Evolutionary conservation across 2,113 vertebrate species (phyloP).

Genomic region (Lynx canadensis): DNA sequence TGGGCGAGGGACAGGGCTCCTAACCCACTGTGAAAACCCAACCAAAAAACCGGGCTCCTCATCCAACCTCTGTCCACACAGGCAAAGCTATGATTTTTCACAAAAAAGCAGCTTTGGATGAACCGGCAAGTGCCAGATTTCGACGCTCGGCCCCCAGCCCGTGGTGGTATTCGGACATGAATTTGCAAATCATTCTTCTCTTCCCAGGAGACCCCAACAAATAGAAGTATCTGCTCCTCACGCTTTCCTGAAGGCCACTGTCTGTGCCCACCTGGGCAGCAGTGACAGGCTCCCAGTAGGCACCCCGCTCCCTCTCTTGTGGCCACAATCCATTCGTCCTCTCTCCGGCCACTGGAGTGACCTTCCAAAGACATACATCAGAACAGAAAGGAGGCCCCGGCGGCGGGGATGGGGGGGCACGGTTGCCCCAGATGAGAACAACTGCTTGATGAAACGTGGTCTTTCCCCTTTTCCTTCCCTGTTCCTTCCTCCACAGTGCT

Average conservation of each 20-base stretch:
- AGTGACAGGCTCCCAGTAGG: not conserved
- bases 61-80: not conserved
- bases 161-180: not conserved
- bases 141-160: not conserved
- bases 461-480: too few species aligned
- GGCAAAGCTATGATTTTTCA: not conserved
- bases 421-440: not conserved
- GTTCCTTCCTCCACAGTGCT: not conserved
- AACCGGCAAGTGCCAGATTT: not conserved
- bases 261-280: not conserved
- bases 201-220: not conserved
- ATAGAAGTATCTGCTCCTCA: not conserved
- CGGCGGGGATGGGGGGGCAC: not conserved
- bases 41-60: not conserved
- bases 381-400: not conserved
- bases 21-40: not conserved
- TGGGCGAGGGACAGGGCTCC: not conserved
- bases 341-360: not conserved
- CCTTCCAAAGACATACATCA: not conserved
- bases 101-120: slow-evolving; percentile 21
- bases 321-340: too few species aligned
- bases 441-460: accelerated
- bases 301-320: not conserved
- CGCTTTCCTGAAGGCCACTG: not conserved
- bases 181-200: not conserved